Percentiles rank a stretch among this genome's conserved stretches.
Conservation (phyloP, 1,140 invertebrate genomes). For the Polypedilum vanderplanki region DNA sequence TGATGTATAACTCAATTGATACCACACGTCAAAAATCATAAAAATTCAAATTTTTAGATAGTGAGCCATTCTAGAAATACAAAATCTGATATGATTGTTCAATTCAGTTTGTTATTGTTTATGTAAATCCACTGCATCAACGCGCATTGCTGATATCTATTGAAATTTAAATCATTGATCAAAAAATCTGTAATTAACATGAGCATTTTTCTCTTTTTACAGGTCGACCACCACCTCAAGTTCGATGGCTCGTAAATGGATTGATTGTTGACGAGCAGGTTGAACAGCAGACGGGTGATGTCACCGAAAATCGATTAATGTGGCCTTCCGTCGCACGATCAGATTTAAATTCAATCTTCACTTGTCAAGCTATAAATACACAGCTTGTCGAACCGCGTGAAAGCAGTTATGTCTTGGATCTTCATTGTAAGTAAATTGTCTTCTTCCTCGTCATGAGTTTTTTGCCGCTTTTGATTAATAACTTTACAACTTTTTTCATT, state of each 20-base stretch:
- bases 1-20: too few species aligned
- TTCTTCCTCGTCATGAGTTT: not conserved
- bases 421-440: conserved; percentile 63
- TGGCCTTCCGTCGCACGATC: conserved; percentile 58
- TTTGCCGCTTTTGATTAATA: not conserved
- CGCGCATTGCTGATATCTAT: too few species aligned
- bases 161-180: too few species aligned
- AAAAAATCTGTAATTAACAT: too few species aligned
- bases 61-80: too few species aligned
- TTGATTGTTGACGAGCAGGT: conserved; percentile 61
- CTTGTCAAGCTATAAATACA: conserved; percentile 70
- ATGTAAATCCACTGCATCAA: too few species aligned
- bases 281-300: conserved; percentile 63
- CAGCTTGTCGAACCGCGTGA: conserved; percentile 60
- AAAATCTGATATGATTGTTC: too few species aligned
- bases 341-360: conserved; percentile 66
- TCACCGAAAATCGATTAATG: conserved; percentile 67
- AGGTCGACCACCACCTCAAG: conserved; percentile 52
- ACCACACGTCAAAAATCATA: too few species aligned
- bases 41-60: too few species aligned
- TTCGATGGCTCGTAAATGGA: conserved; percentile 61
- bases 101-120: too few species aligned
- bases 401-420: conserved; percentile 59
- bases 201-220: not conserved
- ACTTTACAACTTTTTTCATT: not conserved